phyloP scores from a whole-genome alignment of 1,140 invertebrate genomes.

The Eupristina koningsbergeri region DNA sequence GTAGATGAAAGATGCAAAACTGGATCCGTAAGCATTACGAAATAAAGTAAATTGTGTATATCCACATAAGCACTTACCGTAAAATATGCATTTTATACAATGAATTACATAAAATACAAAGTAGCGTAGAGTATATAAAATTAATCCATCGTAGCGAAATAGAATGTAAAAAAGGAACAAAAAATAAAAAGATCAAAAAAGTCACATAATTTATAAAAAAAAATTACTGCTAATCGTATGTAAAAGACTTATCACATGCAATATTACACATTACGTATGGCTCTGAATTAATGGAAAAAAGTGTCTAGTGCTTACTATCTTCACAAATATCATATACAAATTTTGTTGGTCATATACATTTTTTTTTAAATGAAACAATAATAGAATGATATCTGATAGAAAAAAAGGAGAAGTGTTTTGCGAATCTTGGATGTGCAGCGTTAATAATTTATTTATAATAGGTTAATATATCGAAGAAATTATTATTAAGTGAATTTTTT shows the following conservation, averaged over 20 bases:
- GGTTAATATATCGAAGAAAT: constrained; percentile 31
- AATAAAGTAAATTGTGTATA: constrained; percentile 62
- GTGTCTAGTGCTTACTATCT: constrained; percentile 8
- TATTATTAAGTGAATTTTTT: neutral
- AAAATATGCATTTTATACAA: constrained; percentile 62
- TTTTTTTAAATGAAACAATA: constrained; percentile 33
- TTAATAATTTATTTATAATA: constrained; percentile 24
- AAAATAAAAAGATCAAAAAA: constrained; percentile 59
- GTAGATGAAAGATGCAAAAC: constrained; percentile 40
- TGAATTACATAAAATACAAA: constrained; percentile 68
- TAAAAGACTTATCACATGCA: constrained; percentile 32
- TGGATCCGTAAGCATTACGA: constrained; percentile 51
- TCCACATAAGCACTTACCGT: constrained; percentile 60
- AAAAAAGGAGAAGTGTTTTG: constrained; percentile 43
- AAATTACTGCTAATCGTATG: constrained; percentile 56
- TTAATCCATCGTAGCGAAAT: constrained; percentile 72
- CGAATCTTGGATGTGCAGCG: constrained; percentile 35
- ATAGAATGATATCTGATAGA: constrained; percentile 6
- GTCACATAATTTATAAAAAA: constrained; percentile 58
- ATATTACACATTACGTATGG: neutral
- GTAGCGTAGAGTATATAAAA: constrained; percentile 69
- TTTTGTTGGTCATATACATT: constrained; percentile 5
- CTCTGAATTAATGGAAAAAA: neutral
- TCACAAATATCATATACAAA: neutral
- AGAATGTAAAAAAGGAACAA: constrained; percentile 62